Conservation (phyloP, 2,113 vertebrate species). For the Sterrhoptilus dennistouni region DNA sequence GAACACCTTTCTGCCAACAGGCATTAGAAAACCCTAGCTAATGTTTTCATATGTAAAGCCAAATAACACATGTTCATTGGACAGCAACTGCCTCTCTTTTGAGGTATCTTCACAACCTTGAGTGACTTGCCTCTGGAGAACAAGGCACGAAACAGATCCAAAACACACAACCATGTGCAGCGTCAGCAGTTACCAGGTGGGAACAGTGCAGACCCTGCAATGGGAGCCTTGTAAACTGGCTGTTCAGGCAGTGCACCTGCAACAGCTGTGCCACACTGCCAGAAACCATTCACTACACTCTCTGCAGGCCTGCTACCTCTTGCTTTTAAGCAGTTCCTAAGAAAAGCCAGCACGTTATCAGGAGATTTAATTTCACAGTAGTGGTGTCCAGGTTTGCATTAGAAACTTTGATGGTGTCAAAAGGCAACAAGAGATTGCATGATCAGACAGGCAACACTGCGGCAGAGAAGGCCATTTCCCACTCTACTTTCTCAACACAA, state of each 20-base stretch:
- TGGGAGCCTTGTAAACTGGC: background rate
- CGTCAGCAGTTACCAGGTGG: slow-evolving; percentile 4
- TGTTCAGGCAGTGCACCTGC: background rate
- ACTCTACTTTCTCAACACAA: background rate
- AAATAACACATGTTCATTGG: slow-evolving; percentile 45
- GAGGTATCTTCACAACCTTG: background rate
- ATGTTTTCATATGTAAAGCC: slow-evolving; percentile 19
- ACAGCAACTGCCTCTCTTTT: slow-evolving; percentile 12
- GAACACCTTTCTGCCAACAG: slow-evolving; percentile 34
- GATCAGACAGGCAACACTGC: background rate
- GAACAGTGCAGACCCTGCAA: background rate
- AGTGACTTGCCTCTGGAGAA: background rate
- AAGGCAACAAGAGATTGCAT: background rate
- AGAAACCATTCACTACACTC: background rate
- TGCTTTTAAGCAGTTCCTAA: background rate
- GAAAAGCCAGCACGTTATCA: background rate
- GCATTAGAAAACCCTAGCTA: slow-evolving; percentile 25
- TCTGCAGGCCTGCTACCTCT: background rate
- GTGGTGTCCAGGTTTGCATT: background rate
- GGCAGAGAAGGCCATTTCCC: background rate
- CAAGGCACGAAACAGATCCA: slow-evolving; percentile 2
- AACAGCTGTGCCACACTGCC: background rate
- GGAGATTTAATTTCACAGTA: background rate
- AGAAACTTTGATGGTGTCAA: background rate
- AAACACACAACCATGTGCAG: background rate